These are phyloP conservation scores for Endotricha flammealis DNA, from an alignment of 2,888 invertebrate genomes.

Conservation along the genomic window DNA sequence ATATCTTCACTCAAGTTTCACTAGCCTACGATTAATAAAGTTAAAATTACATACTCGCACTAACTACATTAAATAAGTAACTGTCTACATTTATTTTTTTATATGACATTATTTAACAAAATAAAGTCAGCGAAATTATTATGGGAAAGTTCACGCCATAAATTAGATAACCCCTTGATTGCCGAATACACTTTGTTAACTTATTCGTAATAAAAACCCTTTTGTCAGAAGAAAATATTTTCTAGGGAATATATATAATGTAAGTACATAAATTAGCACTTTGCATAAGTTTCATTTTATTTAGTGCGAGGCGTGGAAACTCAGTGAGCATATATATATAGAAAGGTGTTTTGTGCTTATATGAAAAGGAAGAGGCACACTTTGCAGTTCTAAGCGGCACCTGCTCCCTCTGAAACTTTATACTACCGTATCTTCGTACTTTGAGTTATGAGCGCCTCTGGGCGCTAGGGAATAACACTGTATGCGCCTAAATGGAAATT, in stretches of 20 bases:
- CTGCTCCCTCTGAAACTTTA: conserved; percentile 53
- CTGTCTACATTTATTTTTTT: too few species aligned
- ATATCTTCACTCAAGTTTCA: too few species aligned
- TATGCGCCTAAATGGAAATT: conserved; percentile 56
- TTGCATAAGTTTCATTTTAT: background rate
- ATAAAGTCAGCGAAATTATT: too few species aligned
- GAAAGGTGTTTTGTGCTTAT: conserved; percentile 7
- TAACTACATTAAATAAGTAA: too few species aligned
- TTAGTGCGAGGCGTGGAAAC: background rate
- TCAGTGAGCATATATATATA: background rate
- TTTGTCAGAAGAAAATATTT: too few species aligned
- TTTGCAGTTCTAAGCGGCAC: conserved; percentile 30
- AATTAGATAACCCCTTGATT: too few species aligned
- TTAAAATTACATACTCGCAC: too few species aligned
- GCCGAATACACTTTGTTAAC: too few species aligned
- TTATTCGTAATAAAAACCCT: too few species aligned
- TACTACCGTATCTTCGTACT: conserved; percentile 38
- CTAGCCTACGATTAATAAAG: too few species aligned
- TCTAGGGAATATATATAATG: background rate
- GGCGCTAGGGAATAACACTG: conserved; percentile 40
- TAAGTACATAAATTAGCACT: background rate
- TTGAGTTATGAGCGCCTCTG: conserved; percentile 47
- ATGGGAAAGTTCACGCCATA: too few species aligned
- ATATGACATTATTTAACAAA: too few species aligned
- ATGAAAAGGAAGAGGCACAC: conserved; percentile 4